Conservation (phyloP, 2,888 invertebrate genomes). For the Lasioglossum villosulum region DNA sequence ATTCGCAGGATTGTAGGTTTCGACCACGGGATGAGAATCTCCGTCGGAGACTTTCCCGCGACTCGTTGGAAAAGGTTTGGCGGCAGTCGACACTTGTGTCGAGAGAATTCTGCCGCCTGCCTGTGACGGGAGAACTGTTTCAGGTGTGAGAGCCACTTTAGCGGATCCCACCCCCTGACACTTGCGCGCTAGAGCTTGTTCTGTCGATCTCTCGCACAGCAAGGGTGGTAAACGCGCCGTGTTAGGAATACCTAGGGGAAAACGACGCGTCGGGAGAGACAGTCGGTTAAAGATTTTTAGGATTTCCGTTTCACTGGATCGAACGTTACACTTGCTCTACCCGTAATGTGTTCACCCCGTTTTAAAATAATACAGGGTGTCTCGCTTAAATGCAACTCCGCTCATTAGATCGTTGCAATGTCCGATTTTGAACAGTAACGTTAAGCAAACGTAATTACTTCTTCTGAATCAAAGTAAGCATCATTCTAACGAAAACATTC, state of each 20-base stretch:
- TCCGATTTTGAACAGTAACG: too few species aligned
- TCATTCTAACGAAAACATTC: background rate
- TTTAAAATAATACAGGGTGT: background rate
- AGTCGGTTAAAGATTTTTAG: background rate
- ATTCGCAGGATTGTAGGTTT: background rate
- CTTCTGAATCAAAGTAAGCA: background rate
- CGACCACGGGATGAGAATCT: conserved; percentile 21
- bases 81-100: conserved; percentile 29
- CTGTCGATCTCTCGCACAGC: conserved; percentile 13
- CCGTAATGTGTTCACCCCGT: background rate
- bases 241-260: conserved; percentile 1
- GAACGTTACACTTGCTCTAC: background rate
- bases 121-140: conserved; percentile 54
- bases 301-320: background rate
- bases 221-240: background rate
- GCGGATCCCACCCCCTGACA: conserved; percentile 10
- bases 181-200: background rate
- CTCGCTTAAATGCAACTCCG: background rate
- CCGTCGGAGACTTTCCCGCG: background rate
- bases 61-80: conserved; percentile 33
- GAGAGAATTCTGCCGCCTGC: conserved; percentile 32
- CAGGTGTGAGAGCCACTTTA: conserved; percentile 54
- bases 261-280: background rate
- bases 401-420: background rate
- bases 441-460: background rate